Conservation (phyloP, 2,888 invertebrate species). For the Odontomyia ornata region DNA sequence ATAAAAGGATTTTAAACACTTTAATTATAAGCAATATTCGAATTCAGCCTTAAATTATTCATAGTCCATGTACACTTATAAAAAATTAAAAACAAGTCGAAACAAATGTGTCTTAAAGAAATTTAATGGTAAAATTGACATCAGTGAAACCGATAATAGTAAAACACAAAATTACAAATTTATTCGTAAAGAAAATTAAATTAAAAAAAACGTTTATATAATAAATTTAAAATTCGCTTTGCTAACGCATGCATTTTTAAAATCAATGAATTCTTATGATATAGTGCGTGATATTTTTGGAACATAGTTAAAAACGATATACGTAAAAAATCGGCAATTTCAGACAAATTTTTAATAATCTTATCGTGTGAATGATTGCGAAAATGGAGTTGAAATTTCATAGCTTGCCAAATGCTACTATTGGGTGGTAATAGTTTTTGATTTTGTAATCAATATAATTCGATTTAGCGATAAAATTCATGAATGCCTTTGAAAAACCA, state of each 20-base stretch:
- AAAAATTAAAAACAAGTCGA: conserved; percentile 39
- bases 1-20: conserved; percentile 8
- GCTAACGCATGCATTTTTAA: conserved; percentile 21
- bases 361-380: too few species aligned
- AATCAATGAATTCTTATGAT: conserved; percentile 38
- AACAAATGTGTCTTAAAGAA: conserved; percentile 49
- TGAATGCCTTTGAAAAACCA: too few species aligned
- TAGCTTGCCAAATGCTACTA: too few species aligned
- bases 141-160: not conserved
- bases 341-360: too few species aligned
- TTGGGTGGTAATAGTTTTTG: too few species aligned
- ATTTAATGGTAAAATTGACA: conserved; percentile 15
- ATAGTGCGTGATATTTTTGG: conserved; percentile 42
- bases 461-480: too few species aligned
- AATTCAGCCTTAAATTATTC: conserved; percentile 14
- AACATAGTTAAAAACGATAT: not conserved
- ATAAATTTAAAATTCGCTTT: conserved; percentile 29
- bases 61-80: not conserved
- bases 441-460: too few species aligned
- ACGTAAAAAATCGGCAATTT: too few species aligned
- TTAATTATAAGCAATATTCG: not conserved
- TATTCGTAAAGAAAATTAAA: not conserved
- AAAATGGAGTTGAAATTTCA: too few species aligned
- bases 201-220: not conserved
- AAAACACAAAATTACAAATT: conserved; percentile 21